Evolutionary conservation across 2,797 vertebrate genomes (phyloP), one percentile per base, ranked within the genome.

Genomic region (Micromesistius poutassou): DNA sequence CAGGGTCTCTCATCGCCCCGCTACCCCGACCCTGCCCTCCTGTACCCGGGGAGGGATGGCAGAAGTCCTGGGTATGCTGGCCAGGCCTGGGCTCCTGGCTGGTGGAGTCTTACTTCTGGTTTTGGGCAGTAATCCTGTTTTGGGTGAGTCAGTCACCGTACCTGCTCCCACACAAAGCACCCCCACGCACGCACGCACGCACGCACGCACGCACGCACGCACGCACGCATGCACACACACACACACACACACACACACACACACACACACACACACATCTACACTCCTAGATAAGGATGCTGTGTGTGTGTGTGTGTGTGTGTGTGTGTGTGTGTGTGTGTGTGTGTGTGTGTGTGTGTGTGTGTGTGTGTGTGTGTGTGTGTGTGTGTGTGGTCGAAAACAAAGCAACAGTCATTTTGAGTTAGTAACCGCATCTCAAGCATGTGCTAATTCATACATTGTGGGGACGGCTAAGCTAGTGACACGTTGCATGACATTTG

Each of bases 131-230:
- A 83, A 88, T 84, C 87, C 88, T 6, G 90, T 78, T n/a, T 83
- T 82, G 89, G 93, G 94, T 95, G 93, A 95, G 94, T 94, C 89
- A 88, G 76, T 79, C 33, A 83, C 83, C 83, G 42, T 74, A 68
- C 76, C 75, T 42, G 77, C 78, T 84, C 84, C 42, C 75, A 75
- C 46, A 78, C 82, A 77, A 80, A 81, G 36, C 75, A 83, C 81
- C 74, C 78, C 75, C 75, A 28, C 62, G 3, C 62, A 68, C n/a
- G 0, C n/a, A 6, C 25, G 0, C 62, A 28, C 33, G 5, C 72
- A 73, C 71, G 9, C 55, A 62, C 22, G 10, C 22, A 8, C n/a
- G n/a, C n/a, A n/a, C n/a, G n/a, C n/a, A n/a, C n/a, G n/a, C n/a
- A n/a, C n/a, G n/a, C n/a, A n/a, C n/a, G n/a, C n/a, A n/a, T n/a